Base-by-base conservation (phyloP, 2,888 invertebrate genomes). In the Spodoptera exigua region DNA sequence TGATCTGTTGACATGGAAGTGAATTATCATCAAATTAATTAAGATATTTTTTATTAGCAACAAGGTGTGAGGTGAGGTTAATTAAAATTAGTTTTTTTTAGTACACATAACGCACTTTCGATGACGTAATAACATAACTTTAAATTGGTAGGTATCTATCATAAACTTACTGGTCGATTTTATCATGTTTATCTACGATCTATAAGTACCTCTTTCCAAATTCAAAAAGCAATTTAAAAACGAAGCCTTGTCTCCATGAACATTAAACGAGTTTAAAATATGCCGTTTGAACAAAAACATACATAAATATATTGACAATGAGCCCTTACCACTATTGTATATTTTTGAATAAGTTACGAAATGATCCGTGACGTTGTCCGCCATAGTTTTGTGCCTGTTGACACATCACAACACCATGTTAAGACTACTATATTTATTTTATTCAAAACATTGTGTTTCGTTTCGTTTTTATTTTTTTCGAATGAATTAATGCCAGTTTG, bases 251-350 rank as follows among this genome's bases (percentile, higher is more conserved):
- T 32, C 13, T n/a, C 14, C 46, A 44, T 14, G 13, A 27, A 11
- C 40, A 46, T 58, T 64, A 66, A 36, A 60, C 40, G 55, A 52
- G 36, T 60, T 64, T 34, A 55, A 74, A 68, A 59, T 61, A 76
- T 64, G 68, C 62, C 48, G 49, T 66, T 61, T 37, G 39, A n/a
- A 72, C 66, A 67, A 68, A 61, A 65, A 64, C 61, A 62, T 58
- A 69, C 57, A 76, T 81, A 77, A 79, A 79, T 72, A 72, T 71
- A 66, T 73, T 65, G 65, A 73, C 67, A 81, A 78, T 68, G 73
- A 72, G 59, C 27, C 52, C 47, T 55, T 66, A 71, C 76, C 48
- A 61, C 48, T 63, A 61, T 66, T 45, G 68, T 64, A 66, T 70
- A 47, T 56, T 65, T 70, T 76, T 65, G 69, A 80, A 81, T 79